Base-by-base conservation (phyloP, 2,797 vertebrate species). In the Danio jaintianensis region DNA sequence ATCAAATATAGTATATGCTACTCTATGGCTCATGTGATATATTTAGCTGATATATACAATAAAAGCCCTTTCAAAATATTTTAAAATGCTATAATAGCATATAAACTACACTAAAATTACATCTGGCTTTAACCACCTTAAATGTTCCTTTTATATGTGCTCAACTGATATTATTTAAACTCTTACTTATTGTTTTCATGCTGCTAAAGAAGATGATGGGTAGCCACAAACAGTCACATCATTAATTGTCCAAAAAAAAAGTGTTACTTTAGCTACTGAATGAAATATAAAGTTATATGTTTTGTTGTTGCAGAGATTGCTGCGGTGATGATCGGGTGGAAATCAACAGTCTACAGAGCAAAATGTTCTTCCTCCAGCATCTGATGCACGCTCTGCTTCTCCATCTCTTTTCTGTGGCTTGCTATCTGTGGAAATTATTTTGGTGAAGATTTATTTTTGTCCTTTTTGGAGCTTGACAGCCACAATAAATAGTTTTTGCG, bases 401-500 rank as follows among this genome's bases (percentile, higher is more conserved):
- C 11, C 7, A 53, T 53, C 2, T 70, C 16, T 18, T 40, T 18
- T 7, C 11, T n/a, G 4, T 13, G 3, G 0, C 10, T 13, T 69
- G 36, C 36, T 69, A 18, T 53, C 2, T 40, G 29, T 70, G 48
- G 40, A 69, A 70, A 53, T 38, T 9, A 53, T 40, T 69, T 69
- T 69, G 48, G 47, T 69, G 47, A 52, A 4, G 15, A 52, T 69
- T 52, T 38, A 50, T 4, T 52, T 69, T n/a, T 1, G 36, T 5
- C 5, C 52, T 38, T 68, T 59, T 69, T 38, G 48, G 48, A 53
- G 67, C 67, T 53, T 53, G 67, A 70, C 67, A 53, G 50, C 16
- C 29, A 53, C 48, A 53, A 53, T 40, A 70, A 53, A 52, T 18
- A 52, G 29, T 69, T 10, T 22, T 22, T 53, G 16, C 48, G 12